Base-by-base conservation (phyloP, 2,797 vertebrate genomes). In the Eleutherodactylus coqui region DNA sequence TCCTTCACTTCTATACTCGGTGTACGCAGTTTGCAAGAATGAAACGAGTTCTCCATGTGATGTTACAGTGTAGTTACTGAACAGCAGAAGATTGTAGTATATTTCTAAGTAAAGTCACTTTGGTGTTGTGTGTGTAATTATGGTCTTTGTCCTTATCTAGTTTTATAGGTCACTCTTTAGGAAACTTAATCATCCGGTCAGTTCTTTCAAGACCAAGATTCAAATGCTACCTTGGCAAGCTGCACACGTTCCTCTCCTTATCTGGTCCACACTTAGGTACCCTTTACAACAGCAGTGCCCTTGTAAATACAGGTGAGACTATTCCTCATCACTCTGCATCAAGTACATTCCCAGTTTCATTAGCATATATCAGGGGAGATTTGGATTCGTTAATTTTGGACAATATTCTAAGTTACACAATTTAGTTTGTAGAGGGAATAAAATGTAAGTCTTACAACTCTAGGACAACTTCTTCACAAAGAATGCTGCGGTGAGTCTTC, bases 231-330 rank as follows among this genome's bases (percentile, higher is more conserved):
- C 96, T 99, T 92, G 95, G 90, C 94, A 96, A 95, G 88, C 95
- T 99, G 90, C 97, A 99, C 89, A 99, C 98, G 41, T 99, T 99
- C 92, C 95, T 99, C 0, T 99, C 98, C 70, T 95, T 99, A 38
- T 99, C 98, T 91, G 98, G 98, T 90, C 98, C 98, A 90, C 98
- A 99, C 90, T 95, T 99, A 69, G 98, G 98, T 87, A 99, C 98
- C 0, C 93, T 99, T 82, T 99, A 99, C 91, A 99, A 99, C 94
- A 99, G 97, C 93, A 99, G 98, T 79, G 96, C 98, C 89, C 95
- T 99, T 88, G 98, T 99, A 90, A 99, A 99, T 91, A 99, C 98
- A 90, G 98, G 98, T 97, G 91, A 89, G 89, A 45, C 14, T 16
- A 49, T 3, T 19, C 8, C 9, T 58, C 2, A 51, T 89, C 58